Evolutionary conservation across 2,797 vertebrate species (phyloP).

Genomic region (Lagocephalus sceleratus): DNA sequence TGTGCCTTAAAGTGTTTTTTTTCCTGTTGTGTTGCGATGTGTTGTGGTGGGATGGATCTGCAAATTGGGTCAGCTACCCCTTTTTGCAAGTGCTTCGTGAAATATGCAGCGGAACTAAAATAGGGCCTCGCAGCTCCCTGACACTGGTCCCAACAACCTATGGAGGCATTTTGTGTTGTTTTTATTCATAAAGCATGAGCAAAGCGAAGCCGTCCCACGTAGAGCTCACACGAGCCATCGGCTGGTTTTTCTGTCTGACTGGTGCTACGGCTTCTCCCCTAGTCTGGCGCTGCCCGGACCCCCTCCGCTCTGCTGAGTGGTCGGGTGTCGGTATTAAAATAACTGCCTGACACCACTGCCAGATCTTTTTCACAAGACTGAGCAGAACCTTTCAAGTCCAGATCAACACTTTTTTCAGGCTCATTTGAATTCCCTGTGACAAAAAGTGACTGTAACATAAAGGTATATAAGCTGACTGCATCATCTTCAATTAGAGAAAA

Average conservation of each 20-base stretch:
- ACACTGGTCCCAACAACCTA: constrained; percentile 54
- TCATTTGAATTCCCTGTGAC: background rate
- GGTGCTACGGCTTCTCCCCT: constrained; percentile 20
- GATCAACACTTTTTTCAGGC: background rate
- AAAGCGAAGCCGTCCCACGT: constrained; percentile 50
- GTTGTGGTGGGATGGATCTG: constrained; percentile 37
- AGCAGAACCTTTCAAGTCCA: background rate
- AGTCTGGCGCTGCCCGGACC: constrained; percentile 25
- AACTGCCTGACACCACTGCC: constrained; percentile 13
- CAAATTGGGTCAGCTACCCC: constrained; percentile 62
- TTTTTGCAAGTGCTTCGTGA: constrained; percentile 57
- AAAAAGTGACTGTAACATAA: background rate
- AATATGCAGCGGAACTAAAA: constrained; percentile 68
- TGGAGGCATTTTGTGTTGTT: constrained; percentile 53
- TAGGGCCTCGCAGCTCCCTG: constrained; percentile 63
- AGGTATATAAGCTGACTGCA: background rate
- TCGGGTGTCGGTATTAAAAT: constrained; percentile 15
- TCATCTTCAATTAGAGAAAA: background rate
- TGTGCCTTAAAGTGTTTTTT: constrained; percentile 13
- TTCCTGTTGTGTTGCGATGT: constrained; percentile 29
- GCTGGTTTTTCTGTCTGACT: constrained; percentile 22
- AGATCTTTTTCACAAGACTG: constrained; percentile 19
- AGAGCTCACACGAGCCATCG: constrained; percentile 38
- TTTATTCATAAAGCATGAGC: constrained; percentile 61
- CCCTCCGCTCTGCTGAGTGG: constrained; percentile 19